Base-by-base conservation (phyloP, 2,797 vertebrate genomes). In the Spinibarbus caldwelli region DNA sequence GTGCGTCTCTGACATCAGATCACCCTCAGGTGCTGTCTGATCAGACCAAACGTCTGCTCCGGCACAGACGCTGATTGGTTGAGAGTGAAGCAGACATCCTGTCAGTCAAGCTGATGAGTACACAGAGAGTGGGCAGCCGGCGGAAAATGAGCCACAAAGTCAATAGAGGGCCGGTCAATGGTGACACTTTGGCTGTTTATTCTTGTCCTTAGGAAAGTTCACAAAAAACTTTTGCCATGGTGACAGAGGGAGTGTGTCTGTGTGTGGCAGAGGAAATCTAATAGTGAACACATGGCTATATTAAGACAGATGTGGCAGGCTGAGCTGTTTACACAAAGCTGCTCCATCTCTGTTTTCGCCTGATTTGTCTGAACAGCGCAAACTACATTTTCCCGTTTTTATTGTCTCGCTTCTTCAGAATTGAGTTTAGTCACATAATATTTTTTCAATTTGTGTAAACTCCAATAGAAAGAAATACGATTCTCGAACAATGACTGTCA, bases 71-170 rank as follows among this genome's bases (percentile, higher is more conserved):
- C 80, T 73, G 84, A 85, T 85, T 83, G 87, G 80, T 38, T 41
- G 80, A 78, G 73, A 84, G 26, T 70, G 47, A 59, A 68, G 62
- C 72, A 78, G 75, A 85, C 72, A 49, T 82, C 34, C 78, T 77
- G 78, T 87, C 78, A 73, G 29, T 80, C 86, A 76, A 52, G 67
- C 34, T 52, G 78, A 64, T 84, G 73, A 87, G 54, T 84, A 84
- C 72, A 77, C 86, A 78, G 62, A 19, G 26, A 72, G 67, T 70
- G 52, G 57, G 52, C 71, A 83, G 62, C 64, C 54, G 34, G 76
- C 52, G 57, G 72, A 81, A 87, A 86, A 84, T 81, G 52, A 80
- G 80, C 79, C 59, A 47, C 54, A 84, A 86, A 78, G 81, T 86
- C 86, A 79, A 85, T 89, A 86, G 36, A 36, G 47, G 29, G 41